phyloP scores from a whole-genome alignment of 2,888 invertebrate species.

The Dicyrtomina minuta region DNA sequence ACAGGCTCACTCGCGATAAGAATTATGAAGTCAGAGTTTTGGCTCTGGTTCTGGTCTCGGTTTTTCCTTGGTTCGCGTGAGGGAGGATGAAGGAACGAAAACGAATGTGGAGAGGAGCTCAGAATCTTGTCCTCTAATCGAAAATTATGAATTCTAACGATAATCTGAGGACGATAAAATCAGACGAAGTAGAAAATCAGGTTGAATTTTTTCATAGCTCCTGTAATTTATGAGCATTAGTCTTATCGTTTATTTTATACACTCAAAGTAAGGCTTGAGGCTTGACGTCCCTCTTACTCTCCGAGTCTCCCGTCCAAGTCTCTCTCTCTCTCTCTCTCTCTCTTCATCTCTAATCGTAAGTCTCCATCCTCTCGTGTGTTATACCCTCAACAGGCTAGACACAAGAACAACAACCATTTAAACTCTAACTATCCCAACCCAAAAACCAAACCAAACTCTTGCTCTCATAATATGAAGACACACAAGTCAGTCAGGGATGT shows the following conservation, averaged over 20 bases:
- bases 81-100: neutral
- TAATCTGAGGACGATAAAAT: constrained; percentile 36
- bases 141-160: constrained; percentile 44
- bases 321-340: constrained; percentile 7
- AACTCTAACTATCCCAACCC: neutral
- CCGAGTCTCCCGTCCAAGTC: neutral
- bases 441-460: neutral
- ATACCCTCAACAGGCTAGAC: too few relatives aligned
- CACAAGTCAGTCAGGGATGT: constrained; percentile 5
- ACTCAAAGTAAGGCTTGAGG: neutral
- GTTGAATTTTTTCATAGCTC: constrained; percentile 42
- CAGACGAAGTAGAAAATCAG: constrained; percentile 48
- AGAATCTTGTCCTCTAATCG: constrained; percentile 33
- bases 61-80: neutral
- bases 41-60: too few relatives aligned
- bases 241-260: constrained; percentile 42
- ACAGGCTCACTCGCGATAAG: constrained; percentile 17
- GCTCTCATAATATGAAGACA: neutral
- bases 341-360: neutral
- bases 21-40: constrained; percentile 7
- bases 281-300: constrained; percentile 23
- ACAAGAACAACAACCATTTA: too few relatives aligned
- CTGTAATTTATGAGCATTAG: constrained; percentile 40
- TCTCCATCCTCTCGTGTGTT: too few relatives aligned
- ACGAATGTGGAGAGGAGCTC: neutral